A percentile compares a stretch with the other conserved stretches of the same genome.
Evolutionary conservation across 2,888 invertebrate species (phyloP).

Genomic region (Argyresthia albistria): DNA sequence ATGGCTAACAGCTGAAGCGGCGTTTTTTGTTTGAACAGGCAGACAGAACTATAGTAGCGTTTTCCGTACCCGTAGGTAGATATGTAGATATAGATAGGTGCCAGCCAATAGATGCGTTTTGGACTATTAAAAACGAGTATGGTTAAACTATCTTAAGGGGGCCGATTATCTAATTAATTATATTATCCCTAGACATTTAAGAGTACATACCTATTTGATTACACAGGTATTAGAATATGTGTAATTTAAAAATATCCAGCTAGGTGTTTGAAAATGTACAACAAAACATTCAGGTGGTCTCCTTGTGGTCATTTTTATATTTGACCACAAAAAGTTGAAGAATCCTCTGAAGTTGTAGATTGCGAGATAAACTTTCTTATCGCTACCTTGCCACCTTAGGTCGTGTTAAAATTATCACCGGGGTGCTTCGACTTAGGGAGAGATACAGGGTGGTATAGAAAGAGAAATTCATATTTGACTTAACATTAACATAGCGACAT

Average conservation of each 20-base stretch:
- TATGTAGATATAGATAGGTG: too few species aligned
- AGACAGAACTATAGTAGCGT: not conserved
- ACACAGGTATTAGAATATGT: too few species aligned
- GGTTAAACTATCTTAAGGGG: too few species aligned
- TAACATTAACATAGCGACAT: too few species aligned
- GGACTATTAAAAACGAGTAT: too few species aligned
- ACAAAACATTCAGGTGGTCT: conserved; percentile 21
- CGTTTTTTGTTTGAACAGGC: conserved; percentile 7
- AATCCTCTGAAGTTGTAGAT: conserved; percentile 29
- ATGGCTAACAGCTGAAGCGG: conserved; percentile 53
- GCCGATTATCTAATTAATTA: too few species aligned
- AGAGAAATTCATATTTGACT: too few species aligned
- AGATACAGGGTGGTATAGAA: too few species aligned
- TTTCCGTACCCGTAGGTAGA: not conserved
- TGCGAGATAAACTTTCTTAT: conserved; percentile 32
- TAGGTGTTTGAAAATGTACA: conserved; percentile 9
- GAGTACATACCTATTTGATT: too few species aligned
- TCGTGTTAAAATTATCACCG: not conserved
- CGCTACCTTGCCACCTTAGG: conserved; percentile 8
- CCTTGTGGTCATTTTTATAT: conserved; percentile 14
- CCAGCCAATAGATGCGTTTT: not conserved
- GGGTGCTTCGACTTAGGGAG: not conserved
- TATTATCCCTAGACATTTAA: too few species aligned
- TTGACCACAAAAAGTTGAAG: conserved; percentile 21
- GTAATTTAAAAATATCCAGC: too few species aligned